Base-by-base conservation (phyloP, 2,888 invertebrate genomes). In the Chydorus sphaericus region DNA sequence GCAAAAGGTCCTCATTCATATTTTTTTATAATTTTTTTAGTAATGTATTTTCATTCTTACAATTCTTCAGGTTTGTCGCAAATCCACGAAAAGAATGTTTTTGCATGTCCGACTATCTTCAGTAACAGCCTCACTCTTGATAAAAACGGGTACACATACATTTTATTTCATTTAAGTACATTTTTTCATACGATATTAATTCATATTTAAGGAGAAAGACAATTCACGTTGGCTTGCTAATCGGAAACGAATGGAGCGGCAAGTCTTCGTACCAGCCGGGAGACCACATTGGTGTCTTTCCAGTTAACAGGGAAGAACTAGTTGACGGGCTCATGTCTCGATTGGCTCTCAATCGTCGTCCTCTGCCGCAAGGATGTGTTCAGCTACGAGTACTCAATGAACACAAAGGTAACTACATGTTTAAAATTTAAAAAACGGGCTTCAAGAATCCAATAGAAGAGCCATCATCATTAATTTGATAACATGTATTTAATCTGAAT, bases 241-340 rank as follows among this genome's bases (percentile, higher is more conserved):
- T 55, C 28, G 26, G 33, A 16, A 18, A 44, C 28, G 48, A 28
- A 7, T 28, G 33, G 33, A 26, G 33, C 6, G 31, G 29, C 14
- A 36, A 23, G 8, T 30, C 31, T n/a, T 70, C 75, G 30, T 93
- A 92, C 65, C 80, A 82, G 57, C 92, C 93, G 0, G 94, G 94
- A 0, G 94, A 94, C 70, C 94, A 94, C 68, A 81, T 94, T 31
- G 93, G 91, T 10, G 85, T 94, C 57, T 83, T 87, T 65, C 85
- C 93, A 0, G 82, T 82, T 61, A 94, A 94, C 70, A 76, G 82
- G 52, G 72, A 74, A 8, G 83, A 85, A 58, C 67, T 91, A 36
- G 92, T 94, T 0, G 81, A 88, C 54, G 82, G 78, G 33, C 77
- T 94, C 57, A 68, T 93, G 38, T 71, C 76, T 49, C 77, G 84